Percentiles rank a stretch among this genome's conserved stretches.
Conservation (phyloP, 35 echinoderm and acorn worm species). For the Hemicentrotus pulcherrimus region DNA sequence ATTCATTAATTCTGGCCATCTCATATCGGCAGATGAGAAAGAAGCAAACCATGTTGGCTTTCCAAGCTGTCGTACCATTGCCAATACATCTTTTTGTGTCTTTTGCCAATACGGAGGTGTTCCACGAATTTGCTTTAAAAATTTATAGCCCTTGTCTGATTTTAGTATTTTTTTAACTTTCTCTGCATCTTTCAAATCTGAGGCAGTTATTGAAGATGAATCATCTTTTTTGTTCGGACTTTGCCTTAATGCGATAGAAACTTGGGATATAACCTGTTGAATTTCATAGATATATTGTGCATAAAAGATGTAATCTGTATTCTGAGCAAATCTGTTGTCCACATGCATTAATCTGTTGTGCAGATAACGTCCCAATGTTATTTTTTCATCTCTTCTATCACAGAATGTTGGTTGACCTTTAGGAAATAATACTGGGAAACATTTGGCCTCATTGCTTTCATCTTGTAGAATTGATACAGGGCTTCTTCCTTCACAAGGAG, state of each 20-base stretch:
- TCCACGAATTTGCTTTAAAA: conserved; percentile 75
- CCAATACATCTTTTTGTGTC: conserved; percentile 74
- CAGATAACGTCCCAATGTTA: conserved; percentile 61
- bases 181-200: background rate
- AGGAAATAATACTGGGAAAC: conserved; percentile 42
- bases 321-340: conserved; percentile 71
- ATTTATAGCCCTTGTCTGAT: conserved; percentile 69
- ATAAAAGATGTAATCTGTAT: conserved; percentile 78
- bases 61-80: conserved; percentile 79
- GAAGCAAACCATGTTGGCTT: conserved; percentile 70
- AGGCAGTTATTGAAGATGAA: background rate
- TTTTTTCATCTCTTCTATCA: conserved; percentile 51
- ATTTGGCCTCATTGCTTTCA: conserved; percentile 50
- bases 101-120: conserved; percentile 82
- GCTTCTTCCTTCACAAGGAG: conserved; percentile 77
- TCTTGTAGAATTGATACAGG: conserved; percentile 62
- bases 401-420: conserved; percentile 47
- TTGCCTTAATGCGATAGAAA: conserved; percentile 78
- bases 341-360: conserved; percentile 62
- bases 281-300: conserved; percentile 72
- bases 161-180: background rate
- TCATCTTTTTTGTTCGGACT: conserved; percentile 29
- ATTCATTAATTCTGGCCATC: conserved; percentile 69
- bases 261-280: conserved; percentile 58
- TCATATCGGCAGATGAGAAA: conserved; percentile 72